Base-by-base conservation (phyloP, 1,140 invertebrate genomes). In the Bombus cullumanus region DNA sequence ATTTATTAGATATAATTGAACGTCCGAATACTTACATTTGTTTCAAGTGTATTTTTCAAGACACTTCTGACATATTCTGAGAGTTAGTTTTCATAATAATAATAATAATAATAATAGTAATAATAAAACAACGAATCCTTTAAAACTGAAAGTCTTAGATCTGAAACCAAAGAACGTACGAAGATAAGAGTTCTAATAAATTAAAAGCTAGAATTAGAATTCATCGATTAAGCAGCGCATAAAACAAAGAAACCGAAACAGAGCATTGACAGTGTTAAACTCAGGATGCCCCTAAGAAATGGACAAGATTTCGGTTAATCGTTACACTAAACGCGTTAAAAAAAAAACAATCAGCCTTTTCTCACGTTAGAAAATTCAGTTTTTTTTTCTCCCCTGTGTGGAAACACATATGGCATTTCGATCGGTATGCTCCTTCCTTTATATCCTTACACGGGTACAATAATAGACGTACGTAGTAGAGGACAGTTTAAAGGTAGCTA, bases 391-490 rank as follows among this genome's bases (percentile, higher is more conserved):
- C 53, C 53, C 43, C 78, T 59, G 25, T 59, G 57, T 59, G 57
- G 66, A 84, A 88, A 88, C 64, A 87, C 85, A 72, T 88, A 88
- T 86, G 85, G 87, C 85, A 83, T 86, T 86, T 72, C 83, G 71
- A 39, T 82, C 28, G 22, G 31, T 47, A 43, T 34, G 31, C 28
- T 71, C 37, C 13, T 43, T 53, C 12, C 15, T 22, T 68, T 62
- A 39, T 22, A 53, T 69, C 73, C 5, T 76, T 75, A 83, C 10
- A 43, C 15, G n/a, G 81, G 34, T 83, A 83, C 72, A 34, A 66
- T 59, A 68, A 43, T 39, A 41, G 2, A 83, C 41, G 59, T n/a
- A 66, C 37, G 28, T 53, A 4, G 4, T 25, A 34, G 6, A 62
- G 39, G 31, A 57, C 47, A 31, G 6, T 79, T 43, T 39, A 62